Conservation (phyloP, 2,113 vertebrate genomes). For the Eurypyga helias region DNA sequence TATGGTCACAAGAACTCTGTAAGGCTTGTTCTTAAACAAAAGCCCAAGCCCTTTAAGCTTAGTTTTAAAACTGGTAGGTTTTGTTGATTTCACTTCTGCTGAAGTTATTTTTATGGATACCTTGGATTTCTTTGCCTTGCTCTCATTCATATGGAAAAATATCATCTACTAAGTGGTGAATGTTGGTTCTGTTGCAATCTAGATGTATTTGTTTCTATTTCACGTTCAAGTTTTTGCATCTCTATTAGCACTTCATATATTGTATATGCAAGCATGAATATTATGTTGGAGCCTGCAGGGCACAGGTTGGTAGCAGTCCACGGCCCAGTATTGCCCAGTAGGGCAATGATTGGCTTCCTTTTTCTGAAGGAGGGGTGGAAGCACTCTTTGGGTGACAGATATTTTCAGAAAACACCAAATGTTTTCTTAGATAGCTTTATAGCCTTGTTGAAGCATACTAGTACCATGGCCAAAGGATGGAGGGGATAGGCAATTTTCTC, state of each 20-base stretch:
- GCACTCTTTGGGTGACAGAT: background rate
- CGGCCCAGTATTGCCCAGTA: background rate
- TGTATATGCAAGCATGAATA: background rate
- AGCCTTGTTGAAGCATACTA: background rate
- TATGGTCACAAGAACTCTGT: background rate
- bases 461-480: background rate
- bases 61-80: background rate
- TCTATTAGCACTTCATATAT: background rate
- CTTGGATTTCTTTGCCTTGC: background rate
- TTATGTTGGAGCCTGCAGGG: background rate
- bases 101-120: background rate
- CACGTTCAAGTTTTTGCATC: background rate
- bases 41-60: background rate
- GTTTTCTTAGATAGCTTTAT: background rate
- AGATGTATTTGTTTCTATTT: background rate
- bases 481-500: background rate
- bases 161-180: background rate
- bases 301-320: background rate
- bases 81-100: background rate
- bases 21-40: background rate
- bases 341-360: background rate
- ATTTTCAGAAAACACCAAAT: background rate
- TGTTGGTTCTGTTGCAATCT: background rate
- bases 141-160: background rate
- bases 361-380: background rate